Evolutionary conservation across 2,113 vertebrate genomes (phyloP).

Genomic region (Pithys albifrons): DNA sequence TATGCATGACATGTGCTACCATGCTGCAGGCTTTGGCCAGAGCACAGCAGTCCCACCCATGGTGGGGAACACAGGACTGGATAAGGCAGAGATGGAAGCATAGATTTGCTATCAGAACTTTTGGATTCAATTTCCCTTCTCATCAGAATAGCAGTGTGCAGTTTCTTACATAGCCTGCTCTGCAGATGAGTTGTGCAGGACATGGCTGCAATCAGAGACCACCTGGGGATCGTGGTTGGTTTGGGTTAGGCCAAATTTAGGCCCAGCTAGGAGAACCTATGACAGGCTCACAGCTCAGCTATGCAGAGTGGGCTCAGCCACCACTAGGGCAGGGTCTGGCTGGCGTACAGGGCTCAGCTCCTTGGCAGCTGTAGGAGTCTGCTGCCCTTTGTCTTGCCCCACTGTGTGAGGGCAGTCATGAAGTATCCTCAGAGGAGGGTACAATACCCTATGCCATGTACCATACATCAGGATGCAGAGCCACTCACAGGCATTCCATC

Average conservation of each 20-base stretch:
- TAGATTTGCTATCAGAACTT: constrained; percentile 23
- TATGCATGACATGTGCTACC: constrained; percentile 9
- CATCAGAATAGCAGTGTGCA: neutral
- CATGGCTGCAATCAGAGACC: neutral
- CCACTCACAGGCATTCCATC: neutral
- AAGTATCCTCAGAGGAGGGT: neutral
- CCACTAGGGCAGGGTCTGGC: neutral
- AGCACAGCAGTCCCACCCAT: neutral
- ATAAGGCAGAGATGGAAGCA: neutral
- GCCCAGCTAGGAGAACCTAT: no score
- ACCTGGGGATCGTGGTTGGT: neutral
- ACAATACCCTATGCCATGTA: neutral
- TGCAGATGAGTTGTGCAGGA: neutral
- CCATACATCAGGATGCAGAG: neutral
- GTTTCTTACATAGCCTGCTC: neutral
- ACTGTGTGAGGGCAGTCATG: accelerated
- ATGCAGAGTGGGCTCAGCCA: neutral
- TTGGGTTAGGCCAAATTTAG: no score
- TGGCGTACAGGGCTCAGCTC: neutral
- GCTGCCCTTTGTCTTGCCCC: neutral
- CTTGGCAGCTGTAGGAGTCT: neutral
- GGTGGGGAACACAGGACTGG: neutral
- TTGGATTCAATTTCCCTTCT: constrained; percentile 36
- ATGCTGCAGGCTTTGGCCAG: constrained; percentile 8
- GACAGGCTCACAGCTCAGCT: neutral